Percentiles rank a stretch among this genome's conserved stretches.
Evolutionary conservation across 2,113 vertebrate species (phyloP).

Genomic region (Microcebus jonahi): DNA sequence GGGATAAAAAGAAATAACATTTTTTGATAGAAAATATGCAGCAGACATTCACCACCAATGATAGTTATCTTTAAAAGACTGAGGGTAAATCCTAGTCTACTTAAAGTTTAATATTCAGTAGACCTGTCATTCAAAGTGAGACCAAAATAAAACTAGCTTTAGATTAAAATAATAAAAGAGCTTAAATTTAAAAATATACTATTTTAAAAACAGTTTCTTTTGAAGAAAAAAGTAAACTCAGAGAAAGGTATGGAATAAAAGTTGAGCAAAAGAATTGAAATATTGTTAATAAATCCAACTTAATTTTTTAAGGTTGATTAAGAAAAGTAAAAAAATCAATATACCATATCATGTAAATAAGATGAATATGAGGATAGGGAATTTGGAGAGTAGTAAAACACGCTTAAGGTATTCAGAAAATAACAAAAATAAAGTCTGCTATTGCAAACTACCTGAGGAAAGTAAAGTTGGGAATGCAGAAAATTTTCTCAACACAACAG

Average conservation of each 20-base stretch:
- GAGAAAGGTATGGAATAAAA: background rate
- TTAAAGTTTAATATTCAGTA: background rate
- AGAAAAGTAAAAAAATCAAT: background rate
- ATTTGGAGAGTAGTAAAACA: background rate
- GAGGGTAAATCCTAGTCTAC: background rate
- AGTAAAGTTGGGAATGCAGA: background rate
- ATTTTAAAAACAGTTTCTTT: background rate
- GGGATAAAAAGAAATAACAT: background rate
- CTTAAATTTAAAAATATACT: background rate
- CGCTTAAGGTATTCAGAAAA: background rate
- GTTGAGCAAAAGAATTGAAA: background rate
- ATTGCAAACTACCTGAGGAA: background rate
- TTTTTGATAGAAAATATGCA: background rate
- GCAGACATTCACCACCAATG: background rate
- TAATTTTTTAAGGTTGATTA: background rate
- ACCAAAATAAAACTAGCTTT: background rate
- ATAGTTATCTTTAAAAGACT: background rate
- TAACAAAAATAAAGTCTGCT: background rate
- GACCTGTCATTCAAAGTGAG: background rate
- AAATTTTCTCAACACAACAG: background rate
- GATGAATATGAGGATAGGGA: background rate
- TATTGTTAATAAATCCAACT: background rate
- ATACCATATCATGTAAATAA: background rate
- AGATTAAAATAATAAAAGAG: background rate
- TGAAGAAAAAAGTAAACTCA: background rate